phyloP scores from a whole-genome alignment of 2,797 vertebrate species.

The Epinephelus coioides region DNA sequence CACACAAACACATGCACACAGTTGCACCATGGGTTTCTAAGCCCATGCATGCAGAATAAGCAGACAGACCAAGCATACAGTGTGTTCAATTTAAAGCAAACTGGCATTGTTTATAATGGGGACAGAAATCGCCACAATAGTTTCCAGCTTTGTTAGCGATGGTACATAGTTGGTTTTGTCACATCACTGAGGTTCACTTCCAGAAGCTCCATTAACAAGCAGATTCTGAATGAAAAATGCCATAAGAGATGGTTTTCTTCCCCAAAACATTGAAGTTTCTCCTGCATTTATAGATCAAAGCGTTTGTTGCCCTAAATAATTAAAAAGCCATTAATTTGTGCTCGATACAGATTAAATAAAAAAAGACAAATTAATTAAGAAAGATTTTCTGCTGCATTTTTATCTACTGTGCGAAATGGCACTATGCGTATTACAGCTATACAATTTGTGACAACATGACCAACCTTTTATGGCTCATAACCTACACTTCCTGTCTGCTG shows the following conservation, averaged over 20 bases:
- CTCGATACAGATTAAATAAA: background rate
- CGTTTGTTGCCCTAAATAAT: conserved; percentile 1
- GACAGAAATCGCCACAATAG: conserved; percentile 14
- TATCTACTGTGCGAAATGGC: background rate
- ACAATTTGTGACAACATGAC: background rate
- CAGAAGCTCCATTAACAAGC: conserved; percentile 5
- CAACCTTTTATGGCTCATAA: background rate
- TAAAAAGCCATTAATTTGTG: conserved; percentile 1
- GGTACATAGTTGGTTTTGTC: conserved; percentile 14
- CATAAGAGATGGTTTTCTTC: background rate
- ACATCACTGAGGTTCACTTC: conserved; percentile 22
- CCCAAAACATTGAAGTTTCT: background rate
- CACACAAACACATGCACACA: conserved; percentile 23
- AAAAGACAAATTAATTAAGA: background rate
- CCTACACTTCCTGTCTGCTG: no score
- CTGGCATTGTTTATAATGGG: conserved; percentile 33
- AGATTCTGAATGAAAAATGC: conserved; percentile 8
- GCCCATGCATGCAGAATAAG: conserved; percentile 38
- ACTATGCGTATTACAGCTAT: background rate
- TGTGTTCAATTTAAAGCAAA: conserved; percentile 26
- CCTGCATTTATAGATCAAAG: conserved; percentile 9
- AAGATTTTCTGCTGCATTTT: background rate
- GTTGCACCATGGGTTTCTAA: conserved; percentile 20
- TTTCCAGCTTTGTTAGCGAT: conserved; percentile 24
- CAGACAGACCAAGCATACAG: conserved; percentile 22